A percentile compares a stretch with the other conserved stretches of the same genome.
phyloP scores from a whole-genome alignment of 2,797 vertebrate species.

The Pyrocephalus nanus region DNA sequence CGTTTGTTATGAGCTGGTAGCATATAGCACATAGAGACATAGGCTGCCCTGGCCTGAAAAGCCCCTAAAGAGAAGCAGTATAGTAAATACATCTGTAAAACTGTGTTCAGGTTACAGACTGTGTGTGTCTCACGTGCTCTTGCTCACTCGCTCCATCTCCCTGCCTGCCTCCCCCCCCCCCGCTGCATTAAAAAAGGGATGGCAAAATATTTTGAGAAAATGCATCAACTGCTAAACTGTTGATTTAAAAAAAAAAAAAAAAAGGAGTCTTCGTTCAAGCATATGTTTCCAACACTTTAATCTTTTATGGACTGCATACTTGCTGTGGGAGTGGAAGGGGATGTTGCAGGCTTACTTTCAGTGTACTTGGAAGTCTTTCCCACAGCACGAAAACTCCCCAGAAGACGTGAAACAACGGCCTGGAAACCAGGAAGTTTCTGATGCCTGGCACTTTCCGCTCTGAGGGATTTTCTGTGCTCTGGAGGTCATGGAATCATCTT shows the following conservation, averaged over 20 bases:
- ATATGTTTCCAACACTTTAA: constrained; percentile 42
- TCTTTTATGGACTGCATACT: constrained; percentile 54
- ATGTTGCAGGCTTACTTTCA: constrained; percentile 57
- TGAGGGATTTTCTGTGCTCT: constrained; percentile 25
- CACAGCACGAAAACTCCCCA: constrained; percentile 22
- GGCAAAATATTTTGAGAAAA: constrained; percentile 19
- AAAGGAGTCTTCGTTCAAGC: not conserved
- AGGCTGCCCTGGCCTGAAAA: constrained; percentile 19
- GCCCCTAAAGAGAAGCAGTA: constrained; percentile 7
- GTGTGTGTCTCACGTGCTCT: not conserved
- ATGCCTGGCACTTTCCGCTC: constrained; percentile 3
- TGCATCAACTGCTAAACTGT: not conserved
- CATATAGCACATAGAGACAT: not conserved
- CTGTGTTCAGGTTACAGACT: not conserved
- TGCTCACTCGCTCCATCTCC: fast-evolving
- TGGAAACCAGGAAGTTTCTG: constrained; percentile 47
- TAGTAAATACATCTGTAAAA: constrained; percentile 35
- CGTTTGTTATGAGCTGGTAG: not conserved
- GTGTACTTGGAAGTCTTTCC: constrained; percentile 53
- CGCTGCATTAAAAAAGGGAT: not conserved
- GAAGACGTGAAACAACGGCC: not conserved
- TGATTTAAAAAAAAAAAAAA: not conserved
- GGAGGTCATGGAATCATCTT: constrained; percentile 31
- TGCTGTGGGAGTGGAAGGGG: constrained; percentile 61
- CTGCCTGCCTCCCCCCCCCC: not conserved